Conservation (phyloP, 2,797 vertebrate species). For the Sebastes matsubarae region DNA sequence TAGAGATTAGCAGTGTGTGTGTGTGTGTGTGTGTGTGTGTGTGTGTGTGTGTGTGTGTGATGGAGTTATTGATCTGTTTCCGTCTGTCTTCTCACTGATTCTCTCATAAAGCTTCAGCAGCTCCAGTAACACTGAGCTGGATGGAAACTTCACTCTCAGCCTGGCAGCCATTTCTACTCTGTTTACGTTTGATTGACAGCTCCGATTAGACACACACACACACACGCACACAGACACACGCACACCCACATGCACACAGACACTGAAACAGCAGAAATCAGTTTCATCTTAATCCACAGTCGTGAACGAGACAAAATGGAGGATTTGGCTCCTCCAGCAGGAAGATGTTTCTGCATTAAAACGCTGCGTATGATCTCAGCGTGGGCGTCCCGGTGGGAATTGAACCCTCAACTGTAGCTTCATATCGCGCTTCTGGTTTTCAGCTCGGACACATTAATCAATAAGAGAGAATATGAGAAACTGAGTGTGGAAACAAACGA, state of each 20-base stretch:
- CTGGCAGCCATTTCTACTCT: conserved; percentile 24
- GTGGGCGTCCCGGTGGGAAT: conserved; percentile 7
- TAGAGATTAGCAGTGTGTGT: neutral
- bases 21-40: neutral
- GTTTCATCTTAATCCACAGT: conserved; percentile 3
- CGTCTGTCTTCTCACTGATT: conserved; percentile 44
- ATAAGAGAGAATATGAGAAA: neutral
- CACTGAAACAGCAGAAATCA: neutral
- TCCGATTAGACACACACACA: conserved; percentile 6
- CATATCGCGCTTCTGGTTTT: neutral
- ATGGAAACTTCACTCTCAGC: conserved; percentile 35
- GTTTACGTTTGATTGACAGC: conserved; percentile 42
- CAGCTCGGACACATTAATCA: conserved; percentile 11
- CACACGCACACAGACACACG: neutral
- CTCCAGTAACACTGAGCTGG: conserved; percentile 33
- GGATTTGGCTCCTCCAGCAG: neutral
- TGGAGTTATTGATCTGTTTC: conserved; percentile 57
- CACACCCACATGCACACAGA: neutral
- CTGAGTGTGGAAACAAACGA: neutral
- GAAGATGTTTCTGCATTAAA: neutral
- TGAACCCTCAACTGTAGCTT: conserved; percentile 17
- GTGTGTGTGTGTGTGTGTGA: neutral
- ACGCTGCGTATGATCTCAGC: neutral
- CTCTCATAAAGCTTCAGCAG: conserved; percentile 43
- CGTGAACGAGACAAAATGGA: conserved; percentile 31